Conservation (phyloP, 2,888 invertebrate species). For the Apodemia mormo region DNA sequence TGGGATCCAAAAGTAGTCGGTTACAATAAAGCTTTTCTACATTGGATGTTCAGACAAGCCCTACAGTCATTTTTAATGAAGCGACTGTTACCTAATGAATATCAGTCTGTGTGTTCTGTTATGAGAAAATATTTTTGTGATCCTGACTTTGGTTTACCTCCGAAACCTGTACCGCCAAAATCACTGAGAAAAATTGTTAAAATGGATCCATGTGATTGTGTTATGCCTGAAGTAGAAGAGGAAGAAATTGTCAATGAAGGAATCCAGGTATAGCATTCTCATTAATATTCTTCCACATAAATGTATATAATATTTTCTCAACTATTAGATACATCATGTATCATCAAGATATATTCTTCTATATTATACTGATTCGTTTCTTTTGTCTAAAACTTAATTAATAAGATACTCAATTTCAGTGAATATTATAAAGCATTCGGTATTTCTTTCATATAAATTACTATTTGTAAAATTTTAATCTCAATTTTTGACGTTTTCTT, state of each 20-base stretch:
- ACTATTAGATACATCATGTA: no score
- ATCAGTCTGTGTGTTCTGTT: constrained; percentile 44
- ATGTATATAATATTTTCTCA: no score
- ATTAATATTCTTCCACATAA: no score
- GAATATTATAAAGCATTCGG: no score
- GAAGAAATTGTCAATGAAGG: constrained; percentile 47
- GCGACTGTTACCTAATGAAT: constrained; percentile 48
- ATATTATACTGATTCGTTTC: no score
- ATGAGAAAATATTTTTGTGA: constrained; percentile 59
- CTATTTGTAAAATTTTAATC: no score
- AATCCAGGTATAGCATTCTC: constrained; percentile 26
- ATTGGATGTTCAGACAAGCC: constrained; percentile 74
- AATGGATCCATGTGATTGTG: constrained; percentile 62
- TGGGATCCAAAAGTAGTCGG: constrained; percentile 61
- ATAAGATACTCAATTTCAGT: no score
- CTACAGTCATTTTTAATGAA: constrained; percentile 54
- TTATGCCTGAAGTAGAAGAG: constrained; percentile 55
- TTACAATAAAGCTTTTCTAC: constrained; percentile 50
- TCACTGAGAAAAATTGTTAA: constrained; percentile 48
- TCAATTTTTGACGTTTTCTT: no score
- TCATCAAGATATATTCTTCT: no score
- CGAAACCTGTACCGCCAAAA: constrained; percentile 47
- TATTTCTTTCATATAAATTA: no score
- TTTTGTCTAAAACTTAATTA: no score
- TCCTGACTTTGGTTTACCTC: constrained; percentile 66